A percentile compares a stretch with the other conserved stretches of the same genome.
phyloP scores from a whole-genome alignment of 2,797 vertebrate species.

The Enteromius paludinosus region DNA sequence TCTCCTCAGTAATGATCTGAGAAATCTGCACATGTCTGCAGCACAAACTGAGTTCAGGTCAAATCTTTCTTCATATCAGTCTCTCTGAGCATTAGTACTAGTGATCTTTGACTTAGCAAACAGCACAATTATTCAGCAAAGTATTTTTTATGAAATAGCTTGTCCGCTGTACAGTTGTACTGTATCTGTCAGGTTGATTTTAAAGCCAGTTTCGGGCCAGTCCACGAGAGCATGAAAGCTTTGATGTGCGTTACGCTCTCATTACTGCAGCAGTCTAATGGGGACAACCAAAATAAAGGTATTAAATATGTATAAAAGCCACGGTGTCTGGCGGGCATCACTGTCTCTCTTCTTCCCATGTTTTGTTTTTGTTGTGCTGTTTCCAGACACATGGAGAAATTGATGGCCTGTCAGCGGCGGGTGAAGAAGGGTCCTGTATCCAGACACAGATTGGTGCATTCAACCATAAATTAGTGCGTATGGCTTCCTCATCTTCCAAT shows the following conservation, averaged over 20 bases:
- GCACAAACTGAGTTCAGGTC: background rate
- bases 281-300: slow-evolving; percentile 70
- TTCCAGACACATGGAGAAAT: slow-evolving; percentile 74
- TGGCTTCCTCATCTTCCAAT: slow-evolving; percentile 58
- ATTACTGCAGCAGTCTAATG: slow-evolving; percentile 58
- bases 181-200: background rate
- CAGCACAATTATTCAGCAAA: background rate
- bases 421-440: slow-evolving; percentile 48
- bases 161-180: background rate
- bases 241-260: slow-evolving; percentile 34
- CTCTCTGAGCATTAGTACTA: background rate
- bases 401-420: slow-evolving; percentile 81
- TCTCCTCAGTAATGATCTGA: background rate
- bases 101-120: background rate
- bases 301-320: slow-evolving; percentile 72
- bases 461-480: slow-evolving; percentile 85
- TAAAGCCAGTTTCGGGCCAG: background rate
- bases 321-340: slow-evolving; percentile 61
- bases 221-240: slow-evolving; percentile 2
- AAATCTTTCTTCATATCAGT: background rate
- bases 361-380: slow-evolving; percentile 54
- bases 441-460: slow-evolving; percentile 18
- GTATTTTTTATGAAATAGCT: background rate
- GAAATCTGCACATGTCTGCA: background rate
- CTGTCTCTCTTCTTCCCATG: slow-evolving; percentile 57